Percentiles rank a stretch among this genome's conserved stretches.
phyloP scores from a whole-genome alignment of 2,113 vertebrate genomes.

The Bostrychus sinensis region DNA sequence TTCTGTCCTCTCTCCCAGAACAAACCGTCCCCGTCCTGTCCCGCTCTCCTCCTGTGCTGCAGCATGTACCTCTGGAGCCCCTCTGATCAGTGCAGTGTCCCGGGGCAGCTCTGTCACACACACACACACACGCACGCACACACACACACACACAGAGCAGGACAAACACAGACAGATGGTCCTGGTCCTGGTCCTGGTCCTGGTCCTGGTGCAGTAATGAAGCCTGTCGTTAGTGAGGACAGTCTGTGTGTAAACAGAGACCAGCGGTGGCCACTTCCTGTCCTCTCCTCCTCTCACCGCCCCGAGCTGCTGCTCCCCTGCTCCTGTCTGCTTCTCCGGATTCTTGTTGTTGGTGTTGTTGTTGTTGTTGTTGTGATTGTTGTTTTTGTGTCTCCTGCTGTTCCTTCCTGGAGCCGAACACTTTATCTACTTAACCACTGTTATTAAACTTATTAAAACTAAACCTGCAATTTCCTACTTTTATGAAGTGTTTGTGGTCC shows the following conservation, averaged over 20 bases:
- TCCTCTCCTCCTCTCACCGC: constrained; percentile 33
- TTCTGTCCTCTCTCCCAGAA: too few relatives aligned
- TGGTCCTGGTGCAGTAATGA: constrained; percentile 63
- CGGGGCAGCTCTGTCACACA: constrained; percentile 20
- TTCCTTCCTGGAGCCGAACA: constrained; percentile 51
- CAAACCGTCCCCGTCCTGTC: too few relatives aligned
- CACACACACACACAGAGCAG: constrained; percentile 53
- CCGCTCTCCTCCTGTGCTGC: too few relatives aligned
- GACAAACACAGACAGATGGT: constrained; percentile 74
- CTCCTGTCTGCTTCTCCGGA: background rate
- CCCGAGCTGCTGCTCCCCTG: constrained; percentile 16
- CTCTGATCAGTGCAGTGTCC: constrained; percentile 9
- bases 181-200: constrained; percentile 44
- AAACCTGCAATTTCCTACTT: constrained; percentile 40
- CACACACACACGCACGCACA: constrained; percentile 60
- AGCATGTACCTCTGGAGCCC: too few relatives aligned
- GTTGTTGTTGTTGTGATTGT: too few relatives aligned
- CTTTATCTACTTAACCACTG: constrained; percentile 54
- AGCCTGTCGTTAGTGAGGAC: constrained; percentile 46
- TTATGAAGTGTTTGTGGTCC: constrained; percentile 22
- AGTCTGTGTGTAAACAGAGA: constrained; percentile 40
- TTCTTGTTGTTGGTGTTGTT: too few relatives aligned
- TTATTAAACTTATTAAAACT: constrained; percentile 63
- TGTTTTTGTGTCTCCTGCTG: constrained; percentile 49
- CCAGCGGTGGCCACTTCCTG: constrained; percentile 59